These are phyloP conservation scores for Caradrina kadenii DNA, from an alignment of 2,888 invertebrate genomes.

Conservation along the genomic window DNA sequence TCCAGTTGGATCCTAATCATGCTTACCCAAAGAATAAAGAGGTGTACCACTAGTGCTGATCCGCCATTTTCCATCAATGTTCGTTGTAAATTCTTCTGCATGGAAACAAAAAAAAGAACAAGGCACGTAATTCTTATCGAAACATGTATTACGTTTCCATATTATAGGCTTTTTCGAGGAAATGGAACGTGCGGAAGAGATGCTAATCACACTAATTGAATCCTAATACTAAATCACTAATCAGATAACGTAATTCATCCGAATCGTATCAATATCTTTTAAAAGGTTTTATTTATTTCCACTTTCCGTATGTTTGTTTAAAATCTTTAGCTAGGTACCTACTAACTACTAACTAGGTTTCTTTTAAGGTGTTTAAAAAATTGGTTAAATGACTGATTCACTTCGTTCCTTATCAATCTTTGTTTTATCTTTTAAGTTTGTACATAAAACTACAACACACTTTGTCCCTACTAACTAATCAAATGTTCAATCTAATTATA, in stretches of 20 bases:
- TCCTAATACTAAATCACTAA: conserved; percentile 32
- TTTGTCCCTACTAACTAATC: no score
- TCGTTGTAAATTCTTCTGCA: background rate
- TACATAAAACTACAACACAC: no score
- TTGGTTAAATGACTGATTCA: no score
- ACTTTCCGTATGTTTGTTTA: background rate
- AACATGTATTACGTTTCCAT: conserved; percentile 54
- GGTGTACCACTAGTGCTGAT: background rate
- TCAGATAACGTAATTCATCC: conserved; percentile 52
- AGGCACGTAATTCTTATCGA: conserved; percentile 46
- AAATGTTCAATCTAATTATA: no score
- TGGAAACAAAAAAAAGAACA: conserved; percentile 12
- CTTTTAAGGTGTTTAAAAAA: no score
- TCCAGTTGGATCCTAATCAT: no score
- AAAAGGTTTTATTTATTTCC: background rate
- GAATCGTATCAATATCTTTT: conserved; percentile 28
- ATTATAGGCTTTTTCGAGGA: conserved; percentile 27
- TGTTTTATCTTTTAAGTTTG: no score
- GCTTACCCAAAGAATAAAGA: no score
- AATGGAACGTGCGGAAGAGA: conserved; percentile 54
- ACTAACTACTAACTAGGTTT: no score
- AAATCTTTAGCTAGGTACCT: background rate
- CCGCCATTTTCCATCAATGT: background rate
- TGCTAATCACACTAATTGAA: conserved; percentile 58
- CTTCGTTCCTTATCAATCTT: no score